Evolutionary conservation across 1,140 invertebrate species (phyloP).

Genomic region (Trichogramma pretiosum): DNA sequence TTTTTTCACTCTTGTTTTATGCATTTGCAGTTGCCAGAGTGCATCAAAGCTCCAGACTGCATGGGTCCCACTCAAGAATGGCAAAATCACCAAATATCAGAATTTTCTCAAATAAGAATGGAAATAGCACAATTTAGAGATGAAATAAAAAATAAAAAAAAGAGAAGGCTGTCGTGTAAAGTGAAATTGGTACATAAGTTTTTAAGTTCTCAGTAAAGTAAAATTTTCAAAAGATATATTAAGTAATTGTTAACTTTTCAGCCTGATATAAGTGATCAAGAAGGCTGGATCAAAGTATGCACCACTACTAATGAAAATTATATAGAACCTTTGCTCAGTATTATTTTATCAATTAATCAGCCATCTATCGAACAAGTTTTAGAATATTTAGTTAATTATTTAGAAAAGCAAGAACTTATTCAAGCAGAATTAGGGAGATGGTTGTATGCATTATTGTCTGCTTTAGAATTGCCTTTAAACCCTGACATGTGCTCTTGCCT

Average conservation of each 20-base stretch:
- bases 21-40: slow-evolving; percentile 34
- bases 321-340: slow-evolving; percentile 39
- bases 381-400: slow-evolving; percentile 46
- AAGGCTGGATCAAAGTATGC: slow-evolving; percentile 33
- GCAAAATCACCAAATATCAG: slow-evolving; percentile 45
- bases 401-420: slow-evolving; percentile 36
- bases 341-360: slow-evolving; percentile 46
- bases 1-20: no score
- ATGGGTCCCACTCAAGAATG: slow-evolving; percentile 42
- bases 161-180: slow-evolving; percentile 16
- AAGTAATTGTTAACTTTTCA: slow-evolving; percentile 23
- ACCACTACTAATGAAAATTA: slow-evolving; percentile 11
- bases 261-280: slow-evolving; percentile 32
- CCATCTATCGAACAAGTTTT: slow-evolving; percentile 43
- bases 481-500: slow-evolving; percentile 51
- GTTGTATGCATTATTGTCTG: slow-evolving; percentile 51
- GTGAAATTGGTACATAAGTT: slow-evolving; percentile 24
- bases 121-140: slow-evolving; percentile 32
- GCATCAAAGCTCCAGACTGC: slow-evolving; percentile 41
- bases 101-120: slow-evolving; percentile 47
- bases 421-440: slow-evolving; percentile 42
- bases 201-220: background rate
- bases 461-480: slow-evolving; percentile 52
- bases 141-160: slow-evolving; percentile 25
- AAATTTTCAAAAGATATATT: slow-evolving; percentile 5